Percentiles rank a stretch among this genome's conserved stretches.
phyloP scores from a whole-genome alignment of 2,797 vertebrate species.

The Crenichthys baileyi region DNA sequence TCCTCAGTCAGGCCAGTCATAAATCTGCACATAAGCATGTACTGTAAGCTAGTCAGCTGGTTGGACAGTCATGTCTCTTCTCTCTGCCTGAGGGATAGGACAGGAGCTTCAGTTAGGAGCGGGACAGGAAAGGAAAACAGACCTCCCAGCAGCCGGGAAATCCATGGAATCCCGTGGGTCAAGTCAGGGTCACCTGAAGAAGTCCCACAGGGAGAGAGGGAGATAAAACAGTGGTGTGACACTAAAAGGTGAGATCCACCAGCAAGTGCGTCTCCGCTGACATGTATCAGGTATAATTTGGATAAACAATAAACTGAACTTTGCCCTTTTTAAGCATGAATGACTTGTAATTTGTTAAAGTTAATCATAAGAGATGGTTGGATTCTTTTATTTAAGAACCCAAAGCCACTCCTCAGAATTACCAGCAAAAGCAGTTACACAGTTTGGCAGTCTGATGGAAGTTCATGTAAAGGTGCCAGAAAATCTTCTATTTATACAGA shows the following conservation, averaged over 20 bases:
- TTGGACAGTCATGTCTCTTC: conserved; percentile 47
- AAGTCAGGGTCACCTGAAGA: conserved; percentile 54
- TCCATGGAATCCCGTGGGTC: conserved; percentile 70
- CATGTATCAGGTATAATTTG: background rate
- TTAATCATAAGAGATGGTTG: background rate
- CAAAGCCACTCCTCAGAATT: conserved; percentile 1
- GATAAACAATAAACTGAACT: background rate
- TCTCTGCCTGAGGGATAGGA: conserved; percentile 45
- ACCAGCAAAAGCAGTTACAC: background rate
- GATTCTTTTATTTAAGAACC: conserved; percentile 16
- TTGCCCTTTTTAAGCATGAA: background rate
- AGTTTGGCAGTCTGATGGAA: background rate
- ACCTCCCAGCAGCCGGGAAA: conserved; percentile 68
- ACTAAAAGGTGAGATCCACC: conserved; percentile 5
- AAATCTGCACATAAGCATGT: conserved; percentile 58
- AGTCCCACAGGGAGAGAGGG: conserved; percentile 47
- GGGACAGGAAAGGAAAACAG: conserved; percentile 34
- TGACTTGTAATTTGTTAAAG: conserved; percentile 5
- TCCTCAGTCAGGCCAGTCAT: conserved; percentile 46
- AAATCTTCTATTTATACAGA: conserved; percentile 56
- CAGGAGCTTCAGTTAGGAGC: conserved; percentile 23
- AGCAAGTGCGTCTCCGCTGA: background rate
- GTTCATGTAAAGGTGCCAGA: conserved; percentile 20
- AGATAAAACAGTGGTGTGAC: conserved; percentile 42
- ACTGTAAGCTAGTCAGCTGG: conserved; percentile 52